These are phyloP conservation scores for Shinisaurus crocodilurus DNA, from an alignment of 2,113 vertebrate genomes.

Conservation along the genomic window DNA sequence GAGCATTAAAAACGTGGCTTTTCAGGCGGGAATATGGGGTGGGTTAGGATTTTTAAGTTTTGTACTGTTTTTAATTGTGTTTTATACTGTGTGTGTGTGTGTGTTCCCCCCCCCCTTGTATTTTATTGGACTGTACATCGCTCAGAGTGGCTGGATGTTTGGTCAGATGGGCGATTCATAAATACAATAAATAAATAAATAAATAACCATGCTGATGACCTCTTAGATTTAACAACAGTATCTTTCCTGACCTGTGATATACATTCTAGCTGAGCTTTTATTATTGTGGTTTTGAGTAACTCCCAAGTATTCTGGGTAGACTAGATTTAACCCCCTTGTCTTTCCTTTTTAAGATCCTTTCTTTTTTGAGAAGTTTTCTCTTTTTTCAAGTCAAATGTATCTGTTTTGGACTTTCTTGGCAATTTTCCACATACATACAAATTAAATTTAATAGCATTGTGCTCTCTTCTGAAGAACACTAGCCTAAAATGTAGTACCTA, in stretches of 20 bases:
- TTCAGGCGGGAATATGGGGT: too few species aligned
- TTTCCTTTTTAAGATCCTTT: background rate
- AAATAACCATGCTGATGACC: background rate
- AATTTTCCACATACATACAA: background rate
- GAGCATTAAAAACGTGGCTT: too few species aligned
- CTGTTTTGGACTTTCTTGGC: background rate
- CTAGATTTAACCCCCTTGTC: background rate
- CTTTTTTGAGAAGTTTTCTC: background rate
- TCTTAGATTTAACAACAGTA: background rate
- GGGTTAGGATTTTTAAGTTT: too few species aligned
- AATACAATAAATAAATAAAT: too few species aligned
- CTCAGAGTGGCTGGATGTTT: too few species aligned
- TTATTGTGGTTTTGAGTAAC: background rate
- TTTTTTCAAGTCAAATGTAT: background rate
- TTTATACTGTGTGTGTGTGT: too few species aligned
- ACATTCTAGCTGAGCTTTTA: background rate
- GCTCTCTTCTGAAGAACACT: slow-evolving; percentile 57
- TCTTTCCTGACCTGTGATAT: background rate
- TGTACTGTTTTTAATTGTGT: too few species aligned
- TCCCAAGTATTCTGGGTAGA: background rate
- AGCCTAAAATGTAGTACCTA: slow-evolving; percentile 50
- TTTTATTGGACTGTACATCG: too few species aligned
- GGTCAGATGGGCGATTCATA: too few species aligned
- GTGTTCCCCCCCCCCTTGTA: too few species aligned
- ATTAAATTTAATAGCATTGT: background rate